A percentile compares a stretch with the other conserved stretches of the same genome.
Evolutionary conservation across 2,113 vertebrate species (phyloP).

Genomic region (Prunella fulvescens): DNA sequence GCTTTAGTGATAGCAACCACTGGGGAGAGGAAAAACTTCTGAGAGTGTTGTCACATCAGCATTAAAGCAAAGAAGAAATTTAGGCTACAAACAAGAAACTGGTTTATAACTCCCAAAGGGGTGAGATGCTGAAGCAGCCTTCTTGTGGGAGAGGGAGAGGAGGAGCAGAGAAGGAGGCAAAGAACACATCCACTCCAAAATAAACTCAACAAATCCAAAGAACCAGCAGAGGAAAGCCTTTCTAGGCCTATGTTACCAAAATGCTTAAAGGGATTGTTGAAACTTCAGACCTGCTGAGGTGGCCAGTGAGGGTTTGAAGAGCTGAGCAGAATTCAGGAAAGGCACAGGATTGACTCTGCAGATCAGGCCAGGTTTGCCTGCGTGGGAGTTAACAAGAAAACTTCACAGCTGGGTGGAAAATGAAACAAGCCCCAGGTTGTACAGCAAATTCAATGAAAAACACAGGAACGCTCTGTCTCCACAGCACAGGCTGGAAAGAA

Average conservation of each 20-base stretch:
- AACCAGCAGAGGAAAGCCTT: not conserved
- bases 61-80: constrained; percentile 12
- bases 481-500: not conserved
- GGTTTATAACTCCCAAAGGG: constrained; percentile 2
- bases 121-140: not conserved
- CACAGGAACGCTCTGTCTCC: fast-evolving
- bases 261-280: not conserved
- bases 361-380: not conserved
- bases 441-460: not conserved
- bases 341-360: not conserved
- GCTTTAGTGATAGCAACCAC: not conserved
- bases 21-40: not conserved
- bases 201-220: not conserved
- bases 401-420: not conserved
- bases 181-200: not conserved
- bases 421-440: not conserved
- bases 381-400: not conserved
- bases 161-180: not conserved
- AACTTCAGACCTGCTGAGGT: not conserved
- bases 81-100: not conserved
- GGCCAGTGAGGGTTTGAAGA: not conserved
- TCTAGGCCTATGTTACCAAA: not conserved
- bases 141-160: not conserved
- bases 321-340: not conserved
- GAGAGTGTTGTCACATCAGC: constrained; percentile 7